phyloP scores from a whole-genome alignment of 2,113 vertebrate genomes.

The Prinia subflava region DNA sequence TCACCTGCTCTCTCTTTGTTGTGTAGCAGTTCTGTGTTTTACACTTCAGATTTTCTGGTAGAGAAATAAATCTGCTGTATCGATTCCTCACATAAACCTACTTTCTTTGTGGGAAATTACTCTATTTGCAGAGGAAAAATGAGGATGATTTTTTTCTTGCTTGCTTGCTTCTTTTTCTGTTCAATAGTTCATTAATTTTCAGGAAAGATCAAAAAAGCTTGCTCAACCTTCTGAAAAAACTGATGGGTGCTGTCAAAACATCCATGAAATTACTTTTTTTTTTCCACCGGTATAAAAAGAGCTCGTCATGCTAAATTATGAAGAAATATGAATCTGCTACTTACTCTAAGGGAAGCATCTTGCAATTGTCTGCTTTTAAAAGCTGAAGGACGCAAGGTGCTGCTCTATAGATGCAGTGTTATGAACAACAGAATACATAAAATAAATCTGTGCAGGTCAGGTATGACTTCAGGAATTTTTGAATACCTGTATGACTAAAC shows the following conservation, averaged over 20 bases:
- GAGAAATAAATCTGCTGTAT: not conserved
- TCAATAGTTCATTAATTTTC: conserved; percentile 13
- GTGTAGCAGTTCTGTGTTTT: not conserved
- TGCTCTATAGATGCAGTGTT: not conserved
- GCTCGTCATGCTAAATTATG: not conserved
- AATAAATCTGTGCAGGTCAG: not conserved
- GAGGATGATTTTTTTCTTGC: not conserved
- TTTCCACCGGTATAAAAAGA: not conserved
- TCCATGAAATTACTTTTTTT: conserved; percentile 1
- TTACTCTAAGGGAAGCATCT: not conserved
- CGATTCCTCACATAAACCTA: not conserved
- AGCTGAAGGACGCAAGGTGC: not conserved
- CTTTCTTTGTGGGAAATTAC: not conserved
- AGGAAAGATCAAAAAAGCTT: conserved; percentile 25
- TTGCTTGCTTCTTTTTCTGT: not conserved
- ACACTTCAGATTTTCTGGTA: not conserved
- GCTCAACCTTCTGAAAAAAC: not conserved
- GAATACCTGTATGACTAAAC: not conserved
- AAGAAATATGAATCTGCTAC: not conserved
- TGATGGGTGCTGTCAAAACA: not conserved
- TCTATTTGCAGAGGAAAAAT: not conserved
- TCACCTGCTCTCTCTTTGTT: not conserved
- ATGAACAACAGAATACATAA: not conserved
- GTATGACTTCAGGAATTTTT: not conserved
- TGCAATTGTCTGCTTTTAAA: not conserved